Evolutionary conservation across 1,140 invertebrate genomes (phyloP), one percentile per base, ranked within the genome.

Genomic region (Euborellia annulipes): DNA sequence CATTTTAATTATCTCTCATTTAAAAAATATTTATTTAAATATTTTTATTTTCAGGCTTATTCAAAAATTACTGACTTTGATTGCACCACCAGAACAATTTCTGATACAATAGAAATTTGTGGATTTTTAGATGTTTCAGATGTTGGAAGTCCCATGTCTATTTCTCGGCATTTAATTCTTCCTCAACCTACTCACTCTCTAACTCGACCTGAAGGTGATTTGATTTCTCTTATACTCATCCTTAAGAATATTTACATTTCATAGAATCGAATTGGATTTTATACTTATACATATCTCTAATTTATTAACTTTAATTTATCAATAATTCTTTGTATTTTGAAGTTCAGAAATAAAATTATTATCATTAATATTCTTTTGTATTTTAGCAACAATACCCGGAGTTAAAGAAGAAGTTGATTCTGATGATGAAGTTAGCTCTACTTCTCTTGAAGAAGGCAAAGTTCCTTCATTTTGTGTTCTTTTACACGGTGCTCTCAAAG

Each of bases 401-500:
- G 30, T 43, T 6, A 84, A 62, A 32, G 57, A 57, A 30, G 60
- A 62, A n/a, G 63, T 66, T 4, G 72, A 73, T 41, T 63, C 68
- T 20, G 65, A 67, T 41, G 63, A 64, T 3, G 76, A 80, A 41
- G 23, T 6, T 4, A 11, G 4, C 23, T 6, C 23, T 4, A 72
- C 76, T 19, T 72, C 75, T 37, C 59, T 67, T 37, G 81, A 90
- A 61, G 83, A 90, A 54, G 81, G 86, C 47, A 84, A 80, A 65
- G 67, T 74, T 38, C 81, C 89, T 1, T 89, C 88, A 9, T 90
- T 96, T 59, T 94, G 90, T 64, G 91, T 95, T 3, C 63, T 97
- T 6, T 66, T 97, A 8, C 93, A 97, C 64, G 92, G 91, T 13
- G 89, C 90, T 42, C 66, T 97, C 3, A 96, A 95, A 69, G 84